These are phyloP conservation scores for Papilio polyxenes DNA, from an alignment of 1,140 invertebrate genomes.

Conservation along the genomic window DNA sequence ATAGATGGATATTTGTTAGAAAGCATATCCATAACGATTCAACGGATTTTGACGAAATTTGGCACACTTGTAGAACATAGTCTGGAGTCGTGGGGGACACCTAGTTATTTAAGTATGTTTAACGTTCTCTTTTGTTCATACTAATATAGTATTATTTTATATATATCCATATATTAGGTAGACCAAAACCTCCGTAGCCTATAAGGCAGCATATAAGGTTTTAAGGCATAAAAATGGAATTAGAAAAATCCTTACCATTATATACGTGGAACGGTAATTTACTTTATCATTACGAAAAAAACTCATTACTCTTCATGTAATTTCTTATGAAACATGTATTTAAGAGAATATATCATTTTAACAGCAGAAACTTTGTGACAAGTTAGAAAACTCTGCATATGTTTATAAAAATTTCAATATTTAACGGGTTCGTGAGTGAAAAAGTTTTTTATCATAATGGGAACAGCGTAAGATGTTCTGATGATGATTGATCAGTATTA, in stretches of 20 bases:
- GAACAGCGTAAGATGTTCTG: neutral
- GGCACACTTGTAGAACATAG: no score
- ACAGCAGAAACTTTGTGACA: neutral
- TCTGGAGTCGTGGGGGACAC: no score
- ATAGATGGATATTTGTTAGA: no score
- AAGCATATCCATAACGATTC: no score
- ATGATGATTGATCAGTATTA: neutral
- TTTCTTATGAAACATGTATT: neutral
- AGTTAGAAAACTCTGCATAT: neutral
- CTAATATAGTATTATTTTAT: no score
- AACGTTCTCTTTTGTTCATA: no score
- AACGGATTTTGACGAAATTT: no score
- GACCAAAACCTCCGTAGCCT: no score
- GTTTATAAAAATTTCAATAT: neutral
- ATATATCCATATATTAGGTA: no score
- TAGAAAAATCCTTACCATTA: neutral
- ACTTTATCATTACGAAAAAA: neutral
- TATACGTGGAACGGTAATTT: neutral
- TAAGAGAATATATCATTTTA: neutral
- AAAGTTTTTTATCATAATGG: constrained; percentile 20
- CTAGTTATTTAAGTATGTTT: no score
- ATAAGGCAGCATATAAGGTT: neutral
- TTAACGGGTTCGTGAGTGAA: neutral
- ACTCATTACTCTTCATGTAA: neutral
- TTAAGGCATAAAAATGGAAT: neutral